Evolutionary conservation across 1,140 invertebrate genomes (phyloP), one percentile per base, ranked within the genome.

Genomic region (Spodoptera litura): DNA sequence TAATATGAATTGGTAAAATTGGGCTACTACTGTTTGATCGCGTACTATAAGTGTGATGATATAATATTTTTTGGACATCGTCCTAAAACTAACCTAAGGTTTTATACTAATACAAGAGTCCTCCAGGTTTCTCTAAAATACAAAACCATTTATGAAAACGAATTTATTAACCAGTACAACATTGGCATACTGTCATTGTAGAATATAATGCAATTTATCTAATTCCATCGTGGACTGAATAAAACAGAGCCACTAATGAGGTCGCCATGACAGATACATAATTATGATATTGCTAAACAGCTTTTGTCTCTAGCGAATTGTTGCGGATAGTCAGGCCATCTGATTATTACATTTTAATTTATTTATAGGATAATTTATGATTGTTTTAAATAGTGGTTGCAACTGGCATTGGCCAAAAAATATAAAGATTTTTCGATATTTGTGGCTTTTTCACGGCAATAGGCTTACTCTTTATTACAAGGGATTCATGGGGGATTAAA

Each of bases 281-380:
- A 51, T 49, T 6, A 13, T 20, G 55, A 73, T 61, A 73, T 61
- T 56, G 52, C 31, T 25, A 35, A 38, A 58, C 53, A 73, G 71
- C 35, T n/a, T 71, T 71, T 71, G 56, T 73, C 71, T 44, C 71
- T 73, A 73, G 71, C 5, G 71, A 20, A 59, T 73, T 12, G 15
- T 68, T 73, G 71, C 38, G 44, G 49, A 59, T 61, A 58, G 20
- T 12, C 25, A 12, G 31, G 6, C 35, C 15, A 51, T 49, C 15
- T 49, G 35, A 73, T 73, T 15, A 71, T 35, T 13, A n/a, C 9
- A 15, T 0, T 20, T 25, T 53, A 53, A 27, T 70, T 51, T 38
- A 35, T 62, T 62, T 62, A 62, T 62, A 38, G 31, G 15, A 15
- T 44, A 44, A 44, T 44, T 2, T 44, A 44, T 44, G 38, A 55